Base-by-base conservation (phyloP, 2,888 invertebrate species). In the Teleiodes luculella region DNA sequence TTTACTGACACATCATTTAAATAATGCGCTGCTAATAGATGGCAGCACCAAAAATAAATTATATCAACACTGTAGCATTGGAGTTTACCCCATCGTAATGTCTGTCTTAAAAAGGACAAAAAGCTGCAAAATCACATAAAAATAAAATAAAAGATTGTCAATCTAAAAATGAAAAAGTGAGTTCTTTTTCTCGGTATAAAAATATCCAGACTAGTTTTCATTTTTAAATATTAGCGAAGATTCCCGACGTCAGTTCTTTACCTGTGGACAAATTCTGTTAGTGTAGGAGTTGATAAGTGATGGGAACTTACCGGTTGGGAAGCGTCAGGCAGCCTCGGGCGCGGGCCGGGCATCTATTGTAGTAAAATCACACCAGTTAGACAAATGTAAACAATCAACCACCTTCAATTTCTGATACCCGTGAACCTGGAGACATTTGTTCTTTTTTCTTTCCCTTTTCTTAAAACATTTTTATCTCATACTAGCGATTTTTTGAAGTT, bases 361-460 rank as follows among this genome's bases (percentile, higher is more conserved):
- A 68, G 83, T 78, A 70, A 83, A 84, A 84, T 72, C 75, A 86
- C 85, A 88, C 70, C 78, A 70, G 82, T 88, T 88, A 87, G 85
- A 84, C 61, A 63, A 47, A 53, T n/a, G 18, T 33, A 31, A 16
- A 33, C n/a, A 31, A 14, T 1, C 35, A 8, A 16, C 35, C 48
- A 48, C 48, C 35, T 48, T 48, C 33, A 8, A 28, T 20, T 7
- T 28, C 13, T 28, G 7, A n/a, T 35, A 35, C 11, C 30, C 24
- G 30, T 14, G 13, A 30, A 6, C 3, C 3, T 33, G 28, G 13
- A 47, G 13, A 7, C 31, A 14, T 28, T 14, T 35, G 33, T 45
- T 47, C 16, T 5, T 31, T 13, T 13, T 30, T 18, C 5, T 1
- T 47, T 18, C 16, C 31, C 28, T 31, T 13, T 49, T 10, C 6